phyloP scores from a whole-genome alignment of 2,888 invertebrate species.

The Trisateles emortualis region DNA sequence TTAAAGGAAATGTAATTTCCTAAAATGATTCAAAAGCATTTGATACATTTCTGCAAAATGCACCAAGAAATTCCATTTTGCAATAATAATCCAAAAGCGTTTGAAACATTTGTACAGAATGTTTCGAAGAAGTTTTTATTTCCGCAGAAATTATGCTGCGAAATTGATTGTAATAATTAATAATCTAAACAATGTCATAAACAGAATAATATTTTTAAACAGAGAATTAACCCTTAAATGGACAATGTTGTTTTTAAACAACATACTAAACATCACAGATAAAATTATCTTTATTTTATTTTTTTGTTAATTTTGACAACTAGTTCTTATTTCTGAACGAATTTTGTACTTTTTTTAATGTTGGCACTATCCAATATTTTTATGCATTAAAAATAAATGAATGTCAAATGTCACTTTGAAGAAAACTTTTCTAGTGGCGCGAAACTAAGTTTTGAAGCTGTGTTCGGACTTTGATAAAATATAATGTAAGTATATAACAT shows the following conservation, averaged over 20 bases:
- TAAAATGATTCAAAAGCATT: no score
- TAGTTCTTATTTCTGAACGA: slow-evolving; percentile 40
- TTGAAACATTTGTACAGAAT: no score
- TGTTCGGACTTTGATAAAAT: slow-evolving; percentile 41
- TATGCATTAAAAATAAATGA: slow-evolving; percentile 40
- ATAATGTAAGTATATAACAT: slow-evolving; percentile 47
- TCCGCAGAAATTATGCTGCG: no score
- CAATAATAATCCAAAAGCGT: no score
- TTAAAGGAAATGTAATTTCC: no score
- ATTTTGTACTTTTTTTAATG: slow-evolving; percentile 46
- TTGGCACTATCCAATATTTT: slow-evolving; percentile 47
- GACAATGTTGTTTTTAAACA: slow-evolving; percentile 30
- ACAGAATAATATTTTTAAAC: no score
- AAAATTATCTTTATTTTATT: slow-evolving; percentile 33
- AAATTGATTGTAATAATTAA: no score
- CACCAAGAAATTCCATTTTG: no score
- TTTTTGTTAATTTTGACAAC: slow-evolving; percentile 35
- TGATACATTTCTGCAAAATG: no score
- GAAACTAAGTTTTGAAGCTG: slow-evolving; percentile 48
- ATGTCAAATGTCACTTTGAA: slow-evolving; percentile 40
- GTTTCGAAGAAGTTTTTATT: no score
- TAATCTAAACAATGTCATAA: no score
- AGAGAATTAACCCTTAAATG: slow-evolving; percentile 28
- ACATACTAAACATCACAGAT: slow-evolving; percentile 36
- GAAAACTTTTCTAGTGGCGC: slow-evolving; percentile 47